phyloP scores from a whole-genome alignment of 2,888 invertebrate genomes.

The Drosophila tanythrix region DNA sequence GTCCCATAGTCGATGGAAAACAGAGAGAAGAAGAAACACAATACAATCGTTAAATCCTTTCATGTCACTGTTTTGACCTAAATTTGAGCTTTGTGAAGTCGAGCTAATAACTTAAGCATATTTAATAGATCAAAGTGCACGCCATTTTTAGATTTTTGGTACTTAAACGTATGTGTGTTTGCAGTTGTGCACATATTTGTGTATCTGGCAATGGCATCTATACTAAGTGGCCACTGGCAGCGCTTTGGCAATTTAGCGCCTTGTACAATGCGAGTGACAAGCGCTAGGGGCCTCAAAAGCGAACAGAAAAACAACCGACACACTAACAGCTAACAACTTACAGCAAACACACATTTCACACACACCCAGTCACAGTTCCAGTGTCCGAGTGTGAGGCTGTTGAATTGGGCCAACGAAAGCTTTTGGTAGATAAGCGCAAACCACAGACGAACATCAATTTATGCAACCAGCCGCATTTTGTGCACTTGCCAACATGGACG shows the following conservation, averaged over 20 bases:
- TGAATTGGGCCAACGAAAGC: conserved; percentile 31
- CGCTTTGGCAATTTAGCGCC: conserved; percentile 68
- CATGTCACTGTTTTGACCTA: background rate
- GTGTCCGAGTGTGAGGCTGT: conserved; percentile 10
- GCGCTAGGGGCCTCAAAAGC: conserved; percentile 19
- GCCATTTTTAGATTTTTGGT: conserved; percentile 48
- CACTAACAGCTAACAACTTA: conserved; percentile 22
- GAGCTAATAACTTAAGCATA: conserved; percentile 39
- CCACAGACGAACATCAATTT: conserved; percentile 61
- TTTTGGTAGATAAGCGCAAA: conserved; percentile 59
- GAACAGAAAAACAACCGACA: conserved; percentile 9
- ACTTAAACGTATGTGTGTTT: conserved; percentile 10
- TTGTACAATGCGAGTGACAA: conserved; percentile 55
- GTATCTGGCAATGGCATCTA: conserved; percentile 12
- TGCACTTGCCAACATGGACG: conserved; percentile 51
- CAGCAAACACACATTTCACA: conserved; percentile 12
- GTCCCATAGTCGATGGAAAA: background rate
- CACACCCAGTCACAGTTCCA: conserved; percentile 15
- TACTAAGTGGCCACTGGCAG: conserved; percentile 47
- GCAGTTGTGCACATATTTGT: conserved; percentile 10
- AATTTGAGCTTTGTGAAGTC: conserved; percentile 36
- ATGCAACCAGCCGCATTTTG: conserved; percentile 54
- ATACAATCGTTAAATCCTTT: background rate
- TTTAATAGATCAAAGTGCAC: conserved; percentile 49
- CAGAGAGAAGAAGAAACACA: background rate